Conservation (phyloP, 2,113 vertebrate genomes). For the Montifringilla adamsi region DNA sequence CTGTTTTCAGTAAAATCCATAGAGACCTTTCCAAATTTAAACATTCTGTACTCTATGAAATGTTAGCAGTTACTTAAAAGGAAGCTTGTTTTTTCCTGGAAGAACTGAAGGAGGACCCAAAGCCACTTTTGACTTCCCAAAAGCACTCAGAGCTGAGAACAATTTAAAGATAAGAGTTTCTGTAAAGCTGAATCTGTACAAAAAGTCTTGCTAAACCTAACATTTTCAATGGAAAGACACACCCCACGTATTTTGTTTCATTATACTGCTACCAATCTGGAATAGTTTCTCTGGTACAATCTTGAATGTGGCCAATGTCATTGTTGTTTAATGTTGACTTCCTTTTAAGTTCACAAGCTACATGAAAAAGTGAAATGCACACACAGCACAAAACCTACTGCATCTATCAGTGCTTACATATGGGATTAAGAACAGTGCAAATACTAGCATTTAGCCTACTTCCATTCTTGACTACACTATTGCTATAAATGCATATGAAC, state of each 20-base stretch:
- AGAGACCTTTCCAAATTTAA: neutral
- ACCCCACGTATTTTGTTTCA: neutral
- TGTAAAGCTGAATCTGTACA: neutral
- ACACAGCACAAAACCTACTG: conserved; percentile 1
- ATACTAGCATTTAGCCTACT: neutral
- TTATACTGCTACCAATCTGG: neutral
- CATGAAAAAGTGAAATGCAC: conserved; percentile 5
- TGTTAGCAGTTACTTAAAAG: neutral
- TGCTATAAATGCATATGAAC: conserved; percentile 17
- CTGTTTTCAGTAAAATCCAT: neutral
- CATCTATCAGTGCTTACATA: neutral
- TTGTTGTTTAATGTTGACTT: neutral
- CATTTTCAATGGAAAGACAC: neutral
- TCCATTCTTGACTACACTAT: conserved; percentile 9
- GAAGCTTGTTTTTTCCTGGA: neutral
- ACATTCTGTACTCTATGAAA: neutral
- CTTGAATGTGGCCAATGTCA: neutral
- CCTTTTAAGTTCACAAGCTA: neutral
- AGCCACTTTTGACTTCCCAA: neutral
- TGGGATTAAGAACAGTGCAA: conserved; percentile 18
- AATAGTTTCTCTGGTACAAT: neutral
- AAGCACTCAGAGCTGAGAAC: neutral
- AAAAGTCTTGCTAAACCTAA: neutral
- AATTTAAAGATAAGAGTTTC: neutral
- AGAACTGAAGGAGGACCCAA: neutral